These are phyloP conservation scores for Buteo buteo DNA, from an alignment of 2,113 vertebrate species.

Conservation along the genomic window DNA sequence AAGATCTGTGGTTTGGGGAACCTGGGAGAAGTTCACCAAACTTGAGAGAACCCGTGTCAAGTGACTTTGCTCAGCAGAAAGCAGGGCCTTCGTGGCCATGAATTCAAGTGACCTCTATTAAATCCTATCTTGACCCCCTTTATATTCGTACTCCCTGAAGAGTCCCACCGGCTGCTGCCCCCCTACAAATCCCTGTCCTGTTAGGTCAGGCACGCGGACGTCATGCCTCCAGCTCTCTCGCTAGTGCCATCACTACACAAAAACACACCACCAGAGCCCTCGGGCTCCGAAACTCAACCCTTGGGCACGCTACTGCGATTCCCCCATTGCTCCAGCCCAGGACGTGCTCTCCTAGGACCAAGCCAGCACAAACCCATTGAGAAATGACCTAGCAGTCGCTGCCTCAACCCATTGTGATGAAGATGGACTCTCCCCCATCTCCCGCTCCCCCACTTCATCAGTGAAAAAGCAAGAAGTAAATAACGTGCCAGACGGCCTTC, in stretches of 20 bases:
- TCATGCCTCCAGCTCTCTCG: neutral
- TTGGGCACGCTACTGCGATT: fast-evolving
- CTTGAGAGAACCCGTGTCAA: neutral
- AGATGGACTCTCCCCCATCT: neutral
- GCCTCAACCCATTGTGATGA: neutral
- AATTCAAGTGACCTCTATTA: neutral
- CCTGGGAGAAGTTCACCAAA: neutral
- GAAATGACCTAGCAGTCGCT: neutral
- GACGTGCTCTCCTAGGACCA: neutral
- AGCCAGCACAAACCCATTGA: neutral
- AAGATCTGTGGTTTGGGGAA: neutral
- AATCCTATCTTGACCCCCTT: neutral
- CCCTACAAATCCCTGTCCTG: neutral
- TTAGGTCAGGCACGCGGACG: neutral
- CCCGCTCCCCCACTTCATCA: neutral
- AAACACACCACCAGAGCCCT: neutral
- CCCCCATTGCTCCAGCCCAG: neutral
- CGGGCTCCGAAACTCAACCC: neutral
- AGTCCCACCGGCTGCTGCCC: neutral
- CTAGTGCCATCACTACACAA: neutral
- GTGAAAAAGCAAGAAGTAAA: neutral
- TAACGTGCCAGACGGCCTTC: neutral
- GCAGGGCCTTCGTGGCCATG: neutral
- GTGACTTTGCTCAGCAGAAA: neutral
- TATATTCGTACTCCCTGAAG: neutral